phyloP scores from a whole-genome alignment of 1,140 invertebrate species.

The Anastatus disparis region DNA sequence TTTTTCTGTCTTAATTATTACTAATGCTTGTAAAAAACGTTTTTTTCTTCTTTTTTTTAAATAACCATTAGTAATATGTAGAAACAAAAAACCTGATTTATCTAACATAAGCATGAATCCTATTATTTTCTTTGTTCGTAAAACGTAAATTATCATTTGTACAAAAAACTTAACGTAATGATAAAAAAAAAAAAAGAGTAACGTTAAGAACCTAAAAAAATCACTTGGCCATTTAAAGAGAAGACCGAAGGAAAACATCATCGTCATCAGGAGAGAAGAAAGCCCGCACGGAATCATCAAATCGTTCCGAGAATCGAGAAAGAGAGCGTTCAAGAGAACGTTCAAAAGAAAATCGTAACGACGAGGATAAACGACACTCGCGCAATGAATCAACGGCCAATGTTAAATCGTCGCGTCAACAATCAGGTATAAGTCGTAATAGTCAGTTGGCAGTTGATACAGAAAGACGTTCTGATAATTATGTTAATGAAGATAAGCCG shows the following conservation, averaged over 20 bases:
- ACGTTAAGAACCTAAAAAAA: no score
- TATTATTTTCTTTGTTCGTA: no score
- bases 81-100: no score
- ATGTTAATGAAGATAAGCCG: conserved; percentile 13
- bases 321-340: neutral
- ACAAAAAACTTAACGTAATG: no score
- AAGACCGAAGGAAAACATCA: conserved; percentile 31
- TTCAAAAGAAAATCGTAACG: neutral
- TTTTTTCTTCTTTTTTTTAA: no score
- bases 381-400: neutral
- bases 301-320: neutral
- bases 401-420: neutral
- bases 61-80: no score
- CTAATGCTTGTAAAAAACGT: no score
- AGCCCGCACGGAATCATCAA: conserved; percentile 6
- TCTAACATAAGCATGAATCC: no score
- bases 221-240: no score
- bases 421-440: neutral
- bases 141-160: no score
- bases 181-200: no score
- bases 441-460: neutral
- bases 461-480: conserved; percentile 17
- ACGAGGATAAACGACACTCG: neutral
- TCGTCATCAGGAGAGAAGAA: conserved; percentile 28
- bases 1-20: no score